Conservation (phyloP, 2,797 vertebrate species). For the Smutsia gigantea region DNA sequence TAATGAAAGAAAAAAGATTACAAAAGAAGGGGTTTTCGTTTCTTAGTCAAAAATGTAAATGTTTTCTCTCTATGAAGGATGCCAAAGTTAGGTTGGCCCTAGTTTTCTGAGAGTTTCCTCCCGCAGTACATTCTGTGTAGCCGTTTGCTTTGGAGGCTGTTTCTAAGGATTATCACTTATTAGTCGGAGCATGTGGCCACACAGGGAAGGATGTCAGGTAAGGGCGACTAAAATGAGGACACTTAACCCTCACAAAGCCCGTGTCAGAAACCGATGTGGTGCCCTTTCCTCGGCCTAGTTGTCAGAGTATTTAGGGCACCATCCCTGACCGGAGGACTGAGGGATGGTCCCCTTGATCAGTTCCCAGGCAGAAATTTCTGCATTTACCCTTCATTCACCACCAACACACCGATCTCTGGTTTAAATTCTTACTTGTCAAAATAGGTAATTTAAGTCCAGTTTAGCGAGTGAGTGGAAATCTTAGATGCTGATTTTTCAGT, state of each 20-base stretch:
- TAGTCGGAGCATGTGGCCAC: background rate
- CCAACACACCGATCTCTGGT: background rate
- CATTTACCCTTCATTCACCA: background rate
- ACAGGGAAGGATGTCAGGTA: constrained; percentile 4
- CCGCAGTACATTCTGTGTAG: background rate
- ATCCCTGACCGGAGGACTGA: constrained; percentile 4
- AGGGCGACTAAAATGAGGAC: constrained; percentile 47
- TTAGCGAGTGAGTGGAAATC: background rate
- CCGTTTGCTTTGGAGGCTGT: constrained; percentile 26
- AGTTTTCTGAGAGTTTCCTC: constrained; percentile 65
- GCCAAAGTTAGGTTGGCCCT: constrained; percentile 58
- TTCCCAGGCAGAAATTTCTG: background rate
- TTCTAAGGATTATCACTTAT: background rate
- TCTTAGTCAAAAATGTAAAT: constrained; percentile 68
- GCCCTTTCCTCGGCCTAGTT: accelerated
- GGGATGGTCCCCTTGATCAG: background rate
- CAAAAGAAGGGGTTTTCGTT: constrained; percentile 26
- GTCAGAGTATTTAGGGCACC: background rate
- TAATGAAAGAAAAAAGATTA: constrained; percentile 36
- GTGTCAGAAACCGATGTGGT: background rate
- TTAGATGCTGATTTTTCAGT: background rate
- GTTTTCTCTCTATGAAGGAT: constrained; percentile 58
- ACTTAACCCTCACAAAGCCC: background rate
- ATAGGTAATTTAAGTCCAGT: background rate
- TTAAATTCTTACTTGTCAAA: constrained; percentile 20